Base-by-base conservation (phyloP, 2,113 vertebrate species). In the Sakesphorus luctuosus region DNA sequence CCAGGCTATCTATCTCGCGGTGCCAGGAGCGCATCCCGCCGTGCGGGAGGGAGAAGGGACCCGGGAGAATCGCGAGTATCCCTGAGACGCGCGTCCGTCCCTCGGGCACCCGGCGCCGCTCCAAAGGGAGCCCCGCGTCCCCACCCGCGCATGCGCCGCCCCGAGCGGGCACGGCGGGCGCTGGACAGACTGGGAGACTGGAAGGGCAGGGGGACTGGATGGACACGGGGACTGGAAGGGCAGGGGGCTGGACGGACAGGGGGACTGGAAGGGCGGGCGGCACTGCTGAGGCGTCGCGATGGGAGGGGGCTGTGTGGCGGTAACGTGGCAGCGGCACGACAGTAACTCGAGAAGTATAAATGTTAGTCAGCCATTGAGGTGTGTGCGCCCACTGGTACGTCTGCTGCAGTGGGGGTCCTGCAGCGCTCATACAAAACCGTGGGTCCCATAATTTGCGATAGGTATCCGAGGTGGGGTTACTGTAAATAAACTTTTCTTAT, bases 31-130 rank as follows among this genome's bases (percentile, higher is more conserved):
- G 29, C 26, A 33, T 14, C 46, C 52, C 59, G 12, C 5, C 1
- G 13, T 2, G 4, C 15, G 10, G 53, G 10, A 44, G 16, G 53
- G 10, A n/a, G 18, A 50, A 15, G 19, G 9, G 24, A 4, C 67
- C 4, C 13, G 19, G 44, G 3, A 1, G n/a, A 7, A 13, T 7
- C 6, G 0, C 31, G 3, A 2, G 31, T 2, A 35, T 13, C 6
- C 7, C 10, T 1, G 35, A 13, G 35, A 13, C 8, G 11, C 8
- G 13, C 23, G 3, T 5, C 33, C n/a, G 26, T 50, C 11, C 76
- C 53, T 11, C 66, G 8, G 53, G 43, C 8, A 18, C 33, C 43
- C 58, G 78, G 86, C 90, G 72, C 81, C 82, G 7, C 77, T 68
- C 72, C 46, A 28, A 50, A 58, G 81, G 56, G 33, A 79, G 25